Base-by-base conservation (phyloP, 2,113 vertebrate species). In the Asarcornis scutulata region DNA sequence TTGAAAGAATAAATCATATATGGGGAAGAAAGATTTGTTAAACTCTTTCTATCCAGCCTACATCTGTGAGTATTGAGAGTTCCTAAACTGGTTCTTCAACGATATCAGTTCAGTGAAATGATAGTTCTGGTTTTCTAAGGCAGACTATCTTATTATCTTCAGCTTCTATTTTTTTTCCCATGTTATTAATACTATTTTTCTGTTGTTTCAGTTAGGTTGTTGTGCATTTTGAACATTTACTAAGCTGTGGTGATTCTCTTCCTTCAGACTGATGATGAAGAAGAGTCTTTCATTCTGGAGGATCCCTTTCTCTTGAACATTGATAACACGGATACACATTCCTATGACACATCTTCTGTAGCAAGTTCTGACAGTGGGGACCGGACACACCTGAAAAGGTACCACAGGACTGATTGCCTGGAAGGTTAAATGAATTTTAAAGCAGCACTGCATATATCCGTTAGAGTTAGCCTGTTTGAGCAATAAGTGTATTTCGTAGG, bases 361-460 rank as follows among this genome's bases (percentile, higher is more conserved):
- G 99, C 99, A 66, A 99, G 99, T 97, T 99, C 99, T 40, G 99
- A 99, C 97, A 99, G 99, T 3, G 99, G 99, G 60, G 99, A 99
- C 96, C 98, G 99, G 29, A 97, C 98, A 8, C 98, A 99, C 93
- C 95, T 99, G 60, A 99, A 99, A 97, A 98, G 99, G 99, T 98
- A 98, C 64, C 20, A 40, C 21, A 53, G 59, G 48, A 13, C 68
- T 58, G 8, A 0, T 22, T 13, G 5, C 36, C 21, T 69, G 59
- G 27, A 31, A 73, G 25, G 5, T 42, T 27, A 62, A 6, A 34
- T 17, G 22, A 0, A 27, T 74, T 76, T n/a, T 73, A 58, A 36
- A 38, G 9, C 46, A 55, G 3, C 9, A 6, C 4, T 77, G 27
- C 46, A 79, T 32, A 5, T 34, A 27, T 15, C 15, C 1, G 1